A percentile compares a stretch with the other conserved stretches of the same genome.
These are phyloP conservation scores for Sarotherodon lohbergeri DNA, from an alignment of 2,113 vertebrate genomes.

Conservation along the genomic window DNA sequence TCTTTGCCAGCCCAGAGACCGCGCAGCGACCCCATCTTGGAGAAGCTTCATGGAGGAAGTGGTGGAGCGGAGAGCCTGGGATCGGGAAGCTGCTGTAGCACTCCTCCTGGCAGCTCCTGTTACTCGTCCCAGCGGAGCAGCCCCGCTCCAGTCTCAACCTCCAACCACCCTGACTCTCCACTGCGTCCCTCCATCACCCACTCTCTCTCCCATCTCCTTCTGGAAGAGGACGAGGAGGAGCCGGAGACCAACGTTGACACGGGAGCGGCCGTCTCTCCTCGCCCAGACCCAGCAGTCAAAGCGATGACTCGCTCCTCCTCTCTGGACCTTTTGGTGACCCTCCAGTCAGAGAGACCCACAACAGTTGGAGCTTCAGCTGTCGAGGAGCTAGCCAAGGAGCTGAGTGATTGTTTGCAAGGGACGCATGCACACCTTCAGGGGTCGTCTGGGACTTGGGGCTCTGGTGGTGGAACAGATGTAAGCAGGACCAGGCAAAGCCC, in stretches of 20 bases:
- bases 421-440: background rate
- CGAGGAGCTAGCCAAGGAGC: slow-evolving; percentile 49
- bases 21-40: slow-evolving; percentile 17
- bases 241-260: slow-evolving; percentile 87
- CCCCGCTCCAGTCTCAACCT: background rate
- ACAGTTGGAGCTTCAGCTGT: slow-evolving; percentile 41
- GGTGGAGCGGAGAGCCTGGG: slow-evolving; percentile 8
- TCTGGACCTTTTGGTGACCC: slow-evolving; percentile 8
- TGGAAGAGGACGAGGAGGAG: slow-evolving; percentile 58
- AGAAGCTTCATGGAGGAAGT: slow-evolving; percentile 25
- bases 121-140: slow-evolving; percentile 46
- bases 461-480: background rate
- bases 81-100: slow-evolving; percentile 34
- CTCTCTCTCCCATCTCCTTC: slow-evolving; percentile 10
- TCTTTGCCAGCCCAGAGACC: slow-evolving; percentile 11
- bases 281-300: background rate
- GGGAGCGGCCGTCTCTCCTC: slow-evolving; percentile 50
- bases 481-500: background rate
- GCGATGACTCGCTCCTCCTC: slow-evolving; percentile 28
- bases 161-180: slow-evolving; percentile 21
- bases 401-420: slow-evolving; percentile 37
- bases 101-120: slow-evolving; percentile 55
- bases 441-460: slow-evolving; percentile 3
- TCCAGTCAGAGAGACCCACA: slow-evolving; percentile 23
- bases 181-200: background rate